Base-by-base conservation (phyloP, 2,797 vertebrate genomes). In the Rhabdomys pumilio region DNA sequence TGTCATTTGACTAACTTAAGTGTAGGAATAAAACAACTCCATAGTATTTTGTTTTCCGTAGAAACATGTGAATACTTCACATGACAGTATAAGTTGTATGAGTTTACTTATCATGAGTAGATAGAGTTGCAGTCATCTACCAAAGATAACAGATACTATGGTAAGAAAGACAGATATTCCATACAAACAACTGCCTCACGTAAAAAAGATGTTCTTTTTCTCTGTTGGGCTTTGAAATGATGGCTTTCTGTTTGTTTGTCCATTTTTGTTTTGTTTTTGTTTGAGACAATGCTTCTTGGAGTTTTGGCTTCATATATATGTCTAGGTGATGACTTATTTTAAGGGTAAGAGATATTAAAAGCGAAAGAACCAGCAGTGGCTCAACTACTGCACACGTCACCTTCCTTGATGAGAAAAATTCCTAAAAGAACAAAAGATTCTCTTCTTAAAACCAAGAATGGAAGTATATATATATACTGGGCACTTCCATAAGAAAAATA, bases 1-100 rank as follows among this genome's bases (percentile, higher is more conserved):
- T 95, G 9, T 91, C 65, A 93, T 59, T 47, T 65, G 91, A 53
- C n/a, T 86, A 91, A 72, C 41, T 93, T 97, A 73, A 96, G 79
- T 82, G 79, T 26, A 38, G 44, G 81, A 69, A 73, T 83, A 94
- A 61, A 41, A 19, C 19, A 67, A 38, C 17, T 7, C 44, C 2
- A 50, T 1, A 59, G 44, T 1, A 31, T 8, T 26, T 10, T 93
- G 38, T 38, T 88, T 44, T 83, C 61, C 31, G 7, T 81, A 31
- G 72, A 75, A 47, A 14, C 81, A 87, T 41, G 87, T 93, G 95
- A 55, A 13, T 89, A 93, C 22, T 80, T 94, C 10, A 13, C 95
- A 79, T 90, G 94, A n/a, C 0, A 67, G 15, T 50, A 9, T 44
- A 53, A 69, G 84, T 92, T 95, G 76, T 87, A 89, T 81, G 14